Percentiles rank a stretch among this genome's conserved stretches.
Evolutionary conservation across 2,113 vertebrate genomes (phyloP).

Genomic region (Gavialis gangeticus): DNA sequence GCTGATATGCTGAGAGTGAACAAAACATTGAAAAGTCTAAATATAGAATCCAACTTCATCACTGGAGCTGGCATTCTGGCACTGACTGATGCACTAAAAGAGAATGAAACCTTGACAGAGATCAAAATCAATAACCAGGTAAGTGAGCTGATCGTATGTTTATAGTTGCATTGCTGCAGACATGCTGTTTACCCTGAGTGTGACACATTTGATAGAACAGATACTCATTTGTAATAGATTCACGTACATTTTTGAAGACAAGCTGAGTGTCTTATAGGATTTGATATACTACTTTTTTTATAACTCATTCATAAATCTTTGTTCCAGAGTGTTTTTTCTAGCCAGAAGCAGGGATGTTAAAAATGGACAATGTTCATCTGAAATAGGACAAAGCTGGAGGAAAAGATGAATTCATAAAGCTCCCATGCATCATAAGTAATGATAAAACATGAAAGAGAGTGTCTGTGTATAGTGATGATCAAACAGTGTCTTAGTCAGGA

Average conservation of each 20-base stretch:
- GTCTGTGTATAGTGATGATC: no score
- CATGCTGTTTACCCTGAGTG: neutral
- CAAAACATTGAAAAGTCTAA: slow-evolving; percentile 89
- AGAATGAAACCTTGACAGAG: slow-evolving; percentile 92
- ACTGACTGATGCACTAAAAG: slow-evolving; percentile 89
- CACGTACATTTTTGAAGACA: neutral
- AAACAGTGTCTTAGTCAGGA: neutral
- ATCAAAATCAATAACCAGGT: slow-evolving; percentile 99
- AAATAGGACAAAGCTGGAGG: neutral
- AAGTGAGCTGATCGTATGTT: neutral
- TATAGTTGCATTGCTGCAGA: neutral
- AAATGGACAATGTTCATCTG: neutral
- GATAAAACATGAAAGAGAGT: neutral
- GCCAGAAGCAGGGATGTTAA: neutral
- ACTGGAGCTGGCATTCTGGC: slow-evolving; percentile 89
- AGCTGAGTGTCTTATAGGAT: neutral
- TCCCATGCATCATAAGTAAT: neutral
- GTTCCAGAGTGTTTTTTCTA: neutral
- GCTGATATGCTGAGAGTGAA: slow-evolving; percentile 93
- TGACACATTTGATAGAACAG: neutral
- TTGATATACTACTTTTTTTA: neutral
- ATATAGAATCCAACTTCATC: slow-evolving; percentile 97
- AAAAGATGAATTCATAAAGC: neutral
- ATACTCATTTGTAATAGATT: neutral
- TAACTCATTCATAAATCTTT: neutral